Conservation (phyloP, 2,888 invertebrate genomes). For the Lithophane ornitopus region DNA sequence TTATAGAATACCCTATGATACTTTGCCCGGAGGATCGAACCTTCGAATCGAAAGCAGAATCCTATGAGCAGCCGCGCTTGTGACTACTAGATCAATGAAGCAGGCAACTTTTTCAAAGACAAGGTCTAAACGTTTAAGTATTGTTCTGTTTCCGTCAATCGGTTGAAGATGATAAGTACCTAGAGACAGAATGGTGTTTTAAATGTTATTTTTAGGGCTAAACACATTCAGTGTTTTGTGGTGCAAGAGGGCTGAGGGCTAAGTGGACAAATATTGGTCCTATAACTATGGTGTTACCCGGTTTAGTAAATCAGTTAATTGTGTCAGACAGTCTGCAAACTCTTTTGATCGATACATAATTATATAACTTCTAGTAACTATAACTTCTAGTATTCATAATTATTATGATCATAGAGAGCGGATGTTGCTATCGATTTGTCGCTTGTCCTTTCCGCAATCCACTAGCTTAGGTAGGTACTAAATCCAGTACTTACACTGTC, state of each 20-base stretch:
- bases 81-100: no score
- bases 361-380: background rate
- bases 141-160: no score
- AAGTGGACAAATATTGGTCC: background rate
- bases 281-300: background rate
- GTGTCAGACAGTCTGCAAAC: background rate
- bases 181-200: background rate
- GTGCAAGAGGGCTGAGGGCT: background rate
- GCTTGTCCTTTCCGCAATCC: background rate
- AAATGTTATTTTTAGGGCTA: background rate
- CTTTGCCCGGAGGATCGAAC: no score
- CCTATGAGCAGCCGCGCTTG: background rate
- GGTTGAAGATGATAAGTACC: background rate
- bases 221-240: background rate
- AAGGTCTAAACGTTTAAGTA: background rate
- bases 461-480: background rate
- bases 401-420: background rate
- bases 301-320: background rate
- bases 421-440: conserved; percentile 26
- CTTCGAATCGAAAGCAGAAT: no score
- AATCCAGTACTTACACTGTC: background rate
- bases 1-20: background rate
- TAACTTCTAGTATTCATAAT: background rate
- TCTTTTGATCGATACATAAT: background rate
- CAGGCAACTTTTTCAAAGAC: background rate